These are phyloP conservation scores for Leucoptera coffeella DNA, from an alignment of 2,888 invertebrate genomes.

Conservation along the genomic window DNA sequence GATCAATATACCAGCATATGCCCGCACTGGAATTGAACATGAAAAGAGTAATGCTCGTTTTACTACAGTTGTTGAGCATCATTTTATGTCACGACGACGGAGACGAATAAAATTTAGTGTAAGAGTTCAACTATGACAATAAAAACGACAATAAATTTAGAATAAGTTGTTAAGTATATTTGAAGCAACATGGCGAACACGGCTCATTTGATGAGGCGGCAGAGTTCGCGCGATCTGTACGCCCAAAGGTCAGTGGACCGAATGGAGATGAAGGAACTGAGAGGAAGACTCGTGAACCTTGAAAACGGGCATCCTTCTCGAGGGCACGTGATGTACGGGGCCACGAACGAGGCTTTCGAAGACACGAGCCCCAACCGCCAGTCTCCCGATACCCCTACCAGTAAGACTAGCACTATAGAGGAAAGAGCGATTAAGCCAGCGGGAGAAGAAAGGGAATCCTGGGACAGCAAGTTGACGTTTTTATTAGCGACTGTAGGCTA, in stretches of 20 bases:
- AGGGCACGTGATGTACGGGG: constrained; percentile 66
- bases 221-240: constrained; percentile 80
- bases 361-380: constrained; percentile 39
- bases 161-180: constrained; percentile 3
- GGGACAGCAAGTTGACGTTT: constrained; percentile 91
- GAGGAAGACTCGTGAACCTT: constrained; percentile 68
- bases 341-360: constrained; percentile 78
- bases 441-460: constrained; percentile 76
- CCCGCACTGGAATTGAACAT: too few relatives aligned
- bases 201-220: constrained; percentile 80
- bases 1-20: too few relatives aligned
- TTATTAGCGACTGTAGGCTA: constrained; percentile 90
- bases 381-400: constrained; percentile 39
- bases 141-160: constrained; percentile 9
- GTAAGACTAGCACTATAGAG: constrained; percentile 60
- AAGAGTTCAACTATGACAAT: constrained; percentile 8
- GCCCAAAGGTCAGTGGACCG: constrained; percentile 77
- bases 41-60: too few relatives aligned
- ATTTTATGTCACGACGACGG: constrained; percentile 40
- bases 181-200: constrained; percentile 73
- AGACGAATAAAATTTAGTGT: too few relatives aligned
- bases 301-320: constrained; percentile 58
- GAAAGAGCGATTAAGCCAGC: constrained; percentile 65
- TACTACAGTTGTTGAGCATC: too few relatives aligned
- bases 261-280: constrained; percentile 79